These are phyloP conservation scores for Cepaea hortensis DNA, from an alignment of 2,888 invertebrate genomes.

Conservation along the genomic window DNA sequence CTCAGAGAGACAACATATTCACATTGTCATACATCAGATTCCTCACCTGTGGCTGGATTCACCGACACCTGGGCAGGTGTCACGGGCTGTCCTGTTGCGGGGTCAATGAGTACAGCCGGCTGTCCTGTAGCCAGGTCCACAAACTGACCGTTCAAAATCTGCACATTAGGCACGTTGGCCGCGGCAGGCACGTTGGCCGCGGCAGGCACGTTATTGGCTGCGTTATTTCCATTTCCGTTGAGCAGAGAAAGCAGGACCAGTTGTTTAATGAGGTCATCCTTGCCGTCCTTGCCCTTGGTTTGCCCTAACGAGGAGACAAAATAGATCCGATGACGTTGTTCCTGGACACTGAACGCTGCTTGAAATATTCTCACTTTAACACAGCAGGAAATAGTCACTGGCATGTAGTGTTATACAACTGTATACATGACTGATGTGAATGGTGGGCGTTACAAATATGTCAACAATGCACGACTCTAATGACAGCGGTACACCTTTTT, in stretches of 20 bases:
- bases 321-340: neutral
- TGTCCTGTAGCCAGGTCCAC: neutral
- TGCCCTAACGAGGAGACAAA: neutral
- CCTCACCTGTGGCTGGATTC: neutral
- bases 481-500: too few species aligned
- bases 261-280: constrained; percentile 20
- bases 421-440: too few species aligned
- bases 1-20: too few species aligned
- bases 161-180: constrained; percentile 18
- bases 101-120: constrained; percentile 23
- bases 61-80: neutral
- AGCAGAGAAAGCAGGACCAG: constrained; percentile 15
- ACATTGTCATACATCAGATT: too few species aligned
- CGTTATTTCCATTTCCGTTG: neutral
- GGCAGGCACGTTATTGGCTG: neutral
- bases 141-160: constrained; percentile 20
- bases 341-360: too few species aligned
- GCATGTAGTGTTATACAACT: too few species aligned
- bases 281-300: neutral
- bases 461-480: too few species aligned
- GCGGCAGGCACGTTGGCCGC: neutral
- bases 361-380: too few species aligned
- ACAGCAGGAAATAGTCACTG: too few species aligned
- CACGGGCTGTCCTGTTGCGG: constrained; percentile 5
- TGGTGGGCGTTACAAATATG: too few species aligned